Conservation (phyloP, 2,797 vertebrate genomes). For the Passerculus sandwichensis region DNA sequence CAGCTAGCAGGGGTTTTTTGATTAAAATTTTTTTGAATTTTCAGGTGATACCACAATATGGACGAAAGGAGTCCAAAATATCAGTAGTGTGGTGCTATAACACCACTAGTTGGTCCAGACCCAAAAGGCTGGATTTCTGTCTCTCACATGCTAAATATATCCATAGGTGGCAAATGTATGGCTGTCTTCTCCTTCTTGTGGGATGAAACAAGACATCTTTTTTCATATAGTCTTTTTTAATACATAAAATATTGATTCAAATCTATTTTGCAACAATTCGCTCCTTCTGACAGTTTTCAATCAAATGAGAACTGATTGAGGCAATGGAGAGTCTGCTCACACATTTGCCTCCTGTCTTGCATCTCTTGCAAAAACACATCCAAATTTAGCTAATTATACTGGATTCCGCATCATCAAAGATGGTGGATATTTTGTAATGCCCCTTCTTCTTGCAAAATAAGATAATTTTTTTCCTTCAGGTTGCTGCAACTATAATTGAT, state of each 20-base stretch:
- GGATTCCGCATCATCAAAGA: not conserved
- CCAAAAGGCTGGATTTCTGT: not conserved
- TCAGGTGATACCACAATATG: not conserved
- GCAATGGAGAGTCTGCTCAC: not conserved
- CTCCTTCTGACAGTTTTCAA: not conserved
- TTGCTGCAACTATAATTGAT: not conserved
- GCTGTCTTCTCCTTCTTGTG: not conserved
- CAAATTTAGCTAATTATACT: not conserved
- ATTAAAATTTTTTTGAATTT: not conserved
- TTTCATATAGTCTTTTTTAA: not conserved
- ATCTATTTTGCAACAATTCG: not conserved
- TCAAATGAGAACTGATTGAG: not conserved
- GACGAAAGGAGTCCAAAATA: not conserved
- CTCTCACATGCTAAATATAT: not conserved
- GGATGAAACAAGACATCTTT: not conserved
- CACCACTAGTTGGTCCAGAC: not conserved
- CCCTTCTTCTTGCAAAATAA: not conserved
- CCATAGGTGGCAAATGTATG: not conserved
- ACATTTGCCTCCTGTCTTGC: not conserved
- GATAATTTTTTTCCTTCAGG: not conserved
- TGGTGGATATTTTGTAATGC: not conserved
- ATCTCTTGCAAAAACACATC: not conserved
- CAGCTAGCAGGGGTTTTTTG: not conserved
- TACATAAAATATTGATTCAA: not conserved
- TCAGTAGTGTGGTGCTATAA: rapidly evolving